Evolutionary conservation across 2,888 invertebrate species (phyloP).

Genomic region (Aporophyla lueneburgensis): DNA sequence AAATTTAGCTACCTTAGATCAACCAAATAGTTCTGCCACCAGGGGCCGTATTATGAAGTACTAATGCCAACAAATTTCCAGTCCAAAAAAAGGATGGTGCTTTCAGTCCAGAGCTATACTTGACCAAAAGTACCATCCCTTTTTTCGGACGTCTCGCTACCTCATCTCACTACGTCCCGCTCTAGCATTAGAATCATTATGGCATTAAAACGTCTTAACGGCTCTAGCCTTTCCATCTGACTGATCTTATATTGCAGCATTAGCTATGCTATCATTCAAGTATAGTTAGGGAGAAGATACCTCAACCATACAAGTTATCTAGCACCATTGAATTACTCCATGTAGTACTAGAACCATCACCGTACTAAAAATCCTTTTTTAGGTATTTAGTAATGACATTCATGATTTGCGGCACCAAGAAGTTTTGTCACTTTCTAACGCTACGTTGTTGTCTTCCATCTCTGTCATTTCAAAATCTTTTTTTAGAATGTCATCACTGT

Average conservation of each 20-base stretch:
- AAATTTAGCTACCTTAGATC: conserved; percentile 10
- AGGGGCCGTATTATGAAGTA: background rate
- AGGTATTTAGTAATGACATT: background rate
- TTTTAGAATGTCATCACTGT: conserved; percentile 2
- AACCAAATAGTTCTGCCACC: background rate
- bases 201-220: background rate
- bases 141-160: too few species aligned
- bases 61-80: background rate
- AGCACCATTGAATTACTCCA: background rate
- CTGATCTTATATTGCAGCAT: background rate
- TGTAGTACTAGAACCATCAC: background rate
- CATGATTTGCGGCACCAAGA: background rate
- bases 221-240: background rate
- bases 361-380: background rate
- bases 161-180: too few species aligned
- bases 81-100: background rate
- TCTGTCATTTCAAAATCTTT: background rate
- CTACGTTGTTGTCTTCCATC: background rate
- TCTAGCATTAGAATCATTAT: background rate
- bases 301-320: background rate
- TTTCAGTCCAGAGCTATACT: background rate
- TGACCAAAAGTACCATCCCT: too few species aligned
- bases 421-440: background rate
- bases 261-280: conserved; percentile 7
- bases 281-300: background rate